These are phyloP conservation scores for Tineola bisselliella DNA, from an alignment of 2,888 invertebrate species.

Conservation along the genomic window DNA sequence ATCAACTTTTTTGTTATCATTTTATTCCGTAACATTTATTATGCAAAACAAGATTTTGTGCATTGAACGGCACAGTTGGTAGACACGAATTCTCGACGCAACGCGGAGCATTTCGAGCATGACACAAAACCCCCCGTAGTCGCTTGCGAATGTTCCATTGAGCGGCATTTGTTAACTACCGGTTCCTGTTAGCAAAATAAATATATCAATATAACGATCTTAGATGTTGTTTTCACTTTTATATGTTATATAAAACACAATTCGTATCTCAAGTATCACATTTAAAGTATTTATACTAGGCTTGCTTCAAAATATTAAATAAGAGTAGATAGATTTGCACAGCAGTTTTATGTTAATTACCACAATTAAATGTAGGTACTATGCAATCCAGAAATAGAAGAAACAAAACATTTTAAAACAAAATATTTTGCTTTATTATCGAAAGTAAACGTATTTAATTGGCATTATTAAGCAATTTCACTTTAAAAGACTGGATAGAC, in stretches of 20 bases:
- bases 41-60: conserved; percentile 3
- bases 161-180: conserved; percentile 35
- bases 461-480: no score
- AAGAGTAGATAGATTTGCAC: no score
- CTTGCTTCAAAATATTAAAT: no score
- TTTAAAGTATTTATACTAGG: no score
- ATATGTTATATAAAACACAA: no score
- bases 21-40: conserved; percentile 5
- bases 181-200: conserved; percentile 14
- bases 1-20: background rate
- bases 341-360: no score
- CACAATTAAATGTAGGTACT: no score
- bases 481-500: background rate
- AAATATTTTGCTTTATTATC: no score
- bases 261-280: no score
- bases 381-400: no score
- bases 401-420: no score
- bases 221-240: background rate
- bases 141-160: conserved; percentile 25
- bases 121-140: conserved; percentile 1
- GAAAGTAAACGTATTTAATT: no score
- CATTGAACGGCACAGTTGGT: background rate
- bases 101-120: background rate
- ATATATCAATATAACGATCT: background rate
- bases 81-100: background rate